Conservation (phyloP, 2,113 vertebrate genomes). For the Leptosomus discolor region DNA sequence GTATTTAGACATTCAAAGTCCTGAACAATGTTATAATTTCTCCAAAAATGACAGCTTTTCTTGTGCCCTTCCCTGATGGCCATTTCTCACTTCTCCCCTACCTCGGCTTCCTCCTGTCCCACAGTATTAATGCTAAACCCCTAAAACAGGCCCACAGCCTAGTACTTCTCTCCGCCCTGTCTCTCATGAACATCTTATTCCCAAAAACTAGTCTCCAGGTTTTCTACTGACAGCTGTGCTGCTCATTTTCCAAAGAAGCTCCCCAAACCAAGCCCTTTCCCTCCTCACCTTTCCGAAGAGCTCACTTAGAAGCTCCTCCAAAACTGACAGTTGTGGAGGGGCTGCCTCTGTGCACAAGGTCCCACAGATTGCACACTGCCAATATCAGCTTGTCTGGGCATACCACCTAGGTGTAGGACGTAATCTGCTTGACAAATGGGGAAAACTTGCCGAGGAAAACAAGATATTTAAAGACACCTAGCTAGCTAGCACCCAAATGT, state of each 20-base stretch:
- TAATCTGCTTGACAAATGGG: background rate
- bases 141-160: background rate
- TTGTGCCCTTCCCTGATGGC: background rate
- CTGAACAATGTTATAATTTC: background rate
- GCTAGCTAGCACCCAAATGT: background rate
- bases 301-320: background rate
- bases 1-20: background rate
- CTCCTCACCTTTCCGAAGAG: background rate
- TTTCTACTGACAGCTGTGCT: background rate
- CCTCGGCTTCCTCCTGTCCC: background rate
- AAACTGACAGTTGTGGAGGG: background rate
- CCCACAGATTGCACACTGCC: background rate
- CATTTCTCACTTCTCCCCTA: background rate
- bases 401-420: background rate
- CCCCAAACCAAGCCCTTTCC: background rate
- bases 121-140: background rate
- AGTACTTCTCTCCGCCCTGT: background rate
- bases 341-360: accelerated
- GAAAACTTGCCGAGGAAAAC: background rate
- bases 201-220: background rate
- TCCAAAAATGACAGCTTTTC: background rate
- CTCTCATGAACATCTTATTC: background rate
- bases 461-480: background rate
- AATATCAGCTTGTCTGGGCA: background rate
- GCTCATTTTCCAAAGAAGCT: background rate